Evolutionary conservation across 2,797 vertebrate species (phyloP), one percentile per base, ranked within the genome.

Genomic region (Salmo trutta): DNA sequence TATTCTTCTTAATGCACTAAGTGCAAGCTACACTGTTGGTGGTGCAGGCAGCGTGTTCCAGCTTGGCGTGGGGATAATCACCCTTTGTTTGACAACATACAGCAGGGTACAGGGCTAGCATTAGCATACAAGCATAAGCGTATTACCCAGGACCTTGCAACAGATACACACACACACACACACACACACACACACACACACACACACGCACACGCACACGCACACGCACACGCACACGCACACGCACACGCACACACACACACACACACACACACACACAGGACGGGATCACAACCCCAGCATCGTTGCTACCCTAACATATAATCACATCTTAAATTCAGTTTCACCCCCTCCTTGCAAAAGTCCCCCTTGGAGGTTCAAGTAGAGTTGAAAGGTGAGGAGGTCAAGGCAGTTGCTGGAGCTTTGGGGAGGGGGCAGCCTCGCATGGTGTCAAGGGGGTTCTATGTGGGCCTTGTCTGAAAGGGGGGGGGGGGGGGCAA

Each of bases 51-150:
- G 87, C 86, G 82, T 88, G 91, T 92, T 91, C 92, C 93, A 90
- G 91, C 93, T 93, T 92, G 93, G 93, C 92, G 91, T 94, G 93
- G 91, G 92, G 93, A 96, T 96, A 96, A 96, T 95, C 93, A 92
- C 89, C 89, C 95, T 95, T 96, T 96, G 94, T 96, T 94, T 93
- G 93, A 94, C 88, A 91, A 92, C 80, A 29, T 86, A 92, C 89
- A 88, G 89, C 91, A 89, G 87, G 91, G 87, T 84, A 82, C 79
- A 91, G 93, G 47, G 90, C 88, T 93, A 91, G 93, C 88, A 90
- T 92, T 91, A 93, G 91, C 93, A 92, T 90, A 81, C 80, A 89
- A 91, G 90, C 86, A 88, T 94, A 93, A 94, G 94, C 91, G 93
- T 91, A 94, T 94, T 94, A 93, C 91, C 92, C 3, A 81, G 71